phyloP scores from a whole-genome alignment of 2,113 vertebrate species.

The Pholis gunnellus region DNA sequence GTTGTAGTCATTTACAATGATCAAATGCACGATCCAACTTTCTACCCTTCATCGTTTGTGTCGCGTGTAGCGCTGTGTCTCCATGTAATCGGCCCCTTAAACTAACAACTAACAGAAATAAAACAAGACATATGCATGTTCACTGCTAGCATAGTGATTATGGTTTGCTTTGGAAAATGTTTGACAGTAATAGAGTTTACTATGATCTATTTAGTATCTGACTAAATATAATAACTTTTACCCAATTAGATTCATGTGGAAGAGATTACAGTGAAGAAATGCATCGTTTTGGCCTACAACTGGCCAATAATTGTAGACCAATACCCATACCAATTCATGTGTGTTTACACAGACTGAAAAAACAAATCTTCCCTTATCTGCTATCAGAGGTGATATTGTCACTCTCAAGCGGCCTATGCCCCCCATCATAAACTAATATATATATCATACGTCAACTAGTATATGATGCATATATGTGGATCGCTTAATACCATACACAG shows the following conservation, averaged over 20 bases:
- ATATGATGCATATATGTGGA: not conserved
- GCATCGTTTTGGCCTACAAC: not conserved
- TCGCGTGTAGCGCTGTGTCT: too few species aligned
- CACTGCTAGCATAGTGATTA: too few species aligned
- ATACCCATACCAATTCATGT: too few species aligned
- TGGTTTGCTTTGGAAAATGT: too few species aligned
- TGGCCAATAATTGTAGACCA: not conserved
- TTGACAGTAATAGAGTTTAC: too few species aligned
- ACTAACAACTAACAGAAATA: too few species aligned
- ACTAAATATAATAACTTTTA: not conserved
- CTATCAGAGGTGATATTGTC: too few species aligned
- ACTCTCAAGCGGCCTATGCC: not conserved
- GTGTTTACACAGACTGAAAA: not conserved
- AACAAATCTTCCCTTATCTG: not conserved
- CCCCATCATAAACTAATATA: not conserved
- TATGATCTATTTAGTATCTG: not conserved
- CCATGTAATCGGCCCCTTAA: too few species aligned
- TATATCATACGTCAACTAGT: not conserved
- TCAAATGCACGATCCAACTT: too few species aligned
- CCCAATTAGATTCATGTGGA: not conserved
- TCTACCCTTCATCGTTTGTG: too few species aligned
- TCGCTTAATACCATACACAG: not conserved
- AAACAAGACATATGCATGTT: too few species aligned
- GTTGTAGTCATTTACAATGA: not conserved
- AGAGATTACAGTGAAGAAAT: not conserved